Conservation (phyloP, 2,888 invertebrate genomes). For the Drosophila ustulata region DNA sequence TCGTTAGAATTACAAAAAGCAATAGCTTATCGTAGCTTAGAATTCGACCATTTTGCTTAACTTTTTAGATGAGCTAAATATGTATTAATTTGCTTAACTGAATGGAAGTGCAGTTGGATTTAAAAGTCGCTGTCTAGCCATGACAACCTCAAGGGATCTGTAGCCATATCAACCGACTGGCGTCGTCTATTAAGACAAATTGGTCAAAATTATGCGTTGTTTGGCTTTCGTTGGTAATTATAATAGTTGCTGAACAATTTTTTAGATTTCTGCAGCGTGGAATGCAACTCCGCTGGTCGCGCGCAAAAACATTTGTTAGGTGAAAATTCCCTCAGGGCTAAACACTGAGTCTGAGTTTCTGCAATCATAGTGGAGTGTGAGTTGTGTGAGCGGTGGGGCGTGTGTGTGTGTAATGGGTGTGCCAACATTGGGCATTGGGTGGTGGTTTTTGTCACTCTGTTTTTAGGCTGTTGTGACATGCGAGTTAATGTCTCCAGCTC, state of each 20-base stretch:
- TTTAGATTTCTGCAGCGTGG: background rate
- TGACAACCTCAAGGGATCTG: slow-evolving; percentile 21
- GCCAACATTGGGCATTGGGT: slow-evolving; percentile 12
- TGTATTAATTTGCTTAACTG: background rate
- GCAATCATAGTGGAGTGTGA: slow-evolving; percentile 40
- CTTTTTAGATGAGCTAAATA: slow-evolving; percentile 1
- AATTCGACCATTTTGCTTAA: background rate
- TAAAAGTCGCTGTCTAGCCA: slow-evolving; percentile 5
- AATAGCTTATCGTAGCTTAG: background rate
- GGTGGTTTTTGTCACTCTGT: slow-evolving; percentile 41
- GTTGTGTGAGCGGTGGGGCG: background rate
- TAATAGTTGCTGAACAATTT: slow-evolving; percentile 49
- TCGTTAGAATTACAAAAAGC: background rate
- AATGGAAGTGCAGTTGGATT: background rate
- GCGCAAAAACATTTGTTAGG: slow-evolving; percentile 30
- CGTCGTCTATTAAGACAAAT: slow-evolving; percentile 31
- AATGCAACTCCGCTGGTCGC: slow-evolving; percentile 1
- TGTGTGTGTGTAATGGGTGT: slow-evolving; percentile 41
- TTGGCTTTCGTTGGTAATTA: slow-evolving; percentile 49
- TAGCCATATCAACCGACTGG: slow-evolving; percentile 10
- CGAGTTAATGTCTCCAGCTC: slow-evolving; percentile 38
- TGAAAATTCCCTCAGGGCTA: slow-evolving; percentile 37
- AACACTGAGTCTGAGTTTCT: slow-evolving; percentile 30
- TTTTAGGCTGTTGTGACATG: slow-evolving; percentile 45
- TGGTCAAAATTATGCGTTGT: slow-evolving; percentile 41